These are phyloP conservation scores for Corythoichthys intestinalis DNA, from an alignment of 2,113 vertebrate species.

Conservation along the genomic window DNA sequence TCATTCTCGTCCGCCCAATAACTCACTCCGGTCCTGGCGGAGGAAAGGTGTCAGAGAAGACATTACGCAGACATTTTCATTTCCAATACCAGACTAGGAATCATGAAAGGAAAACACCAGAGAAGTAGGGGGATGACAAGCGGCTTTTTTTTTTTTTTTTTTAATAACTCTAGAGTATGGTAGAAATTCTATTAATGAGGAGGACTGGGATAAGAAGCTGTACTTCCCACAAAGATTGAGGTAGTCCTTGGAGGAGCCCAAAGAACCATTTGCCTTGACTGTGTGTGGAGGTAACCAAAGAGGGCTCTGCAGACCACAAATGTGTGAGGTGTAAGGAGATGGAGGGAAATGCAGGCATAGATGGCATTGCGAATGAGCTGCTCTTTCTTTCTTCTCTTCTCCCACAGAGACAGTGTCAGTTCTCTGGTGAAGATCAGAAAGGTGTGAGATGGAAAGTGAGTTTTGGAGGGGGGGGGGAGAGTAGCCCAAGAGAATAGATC, in stretches of 20 bases:
- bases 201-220: slow-evolving; percentile 58
- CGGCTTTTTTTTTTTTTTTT: slow-evolving; percentile 36
- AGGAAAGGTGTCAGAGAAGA: slow-evolving; percentile 63
- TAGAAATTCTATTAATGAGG: slow-evolving; percentile 67
- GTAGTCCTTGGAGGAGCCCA: slow-evolving; percentile 49
- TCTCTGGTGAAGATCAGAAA: slow-evolving; percentile 65
- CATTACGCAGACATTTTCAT: slow-evolving; percentile 43
- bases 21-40: slow-evolving; percentile 62
- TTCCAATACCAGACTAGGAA: slow-evolving; percentile 37
- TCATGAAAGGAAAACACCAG: slow-evolving; percentile 64
- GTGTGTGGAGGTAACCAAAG: slow-evolving; percentile 27
- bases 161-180: slow-evolving; percentile 63
- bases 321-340: slow-evolving; percentile 50
- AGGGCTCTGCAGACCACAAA: slow-evolving; percentile 47
- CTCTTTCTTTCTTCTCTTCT: slow-evolving; percentile 37
- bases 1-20: slow-evolving; percentile 59
- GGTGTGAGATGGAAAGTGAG: slow-evolving; percentile 59
- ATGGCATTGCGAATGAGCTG: slow-evolving; percentile 47
- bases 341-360: slow-evolving; percentile 53
- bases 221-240: slow-evolving; percentile 53
- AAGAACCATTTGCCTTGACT: slow-evolving; percentile 28
- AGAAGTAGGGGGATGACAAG: slow-evolving; percentile 54
- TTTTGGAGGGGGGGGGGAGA: slow-evolving; percentile 39
- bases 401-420: slow-evolving; percentile 55
- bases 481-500: slow-evolving; percentile 61